A percentile compares a stretch with the other conserved stretches of the same genome.
Evolutionary conservation across 1,140 invertebrate species (phyloP).

Genomic region (Berghia stephanieae): DNA sequence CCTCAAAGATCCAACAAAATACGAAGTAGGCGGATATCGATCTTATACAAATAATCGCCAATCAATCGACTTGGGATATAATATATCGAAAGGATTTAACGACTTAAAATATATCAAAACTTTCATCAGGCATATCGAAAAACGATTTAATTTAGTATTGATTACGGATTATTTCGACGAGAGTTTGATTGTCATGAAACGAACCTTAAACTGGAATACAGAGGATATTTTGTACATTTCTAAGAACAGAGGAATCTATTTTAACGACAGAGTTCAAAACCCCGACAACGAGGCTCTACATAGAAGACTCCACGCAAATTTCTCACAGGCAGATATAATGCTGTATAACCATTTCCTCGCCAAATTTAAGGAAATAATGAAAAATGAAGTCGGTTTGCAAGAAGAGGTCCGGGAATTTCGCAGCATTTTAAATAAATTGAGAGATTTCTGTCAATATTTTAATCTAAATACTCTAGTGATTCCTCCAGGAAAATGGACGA

Average conservation of each 20-base stretch:
- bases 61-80: conserved; percentile 21
- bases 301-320: neutral
- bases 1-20: neutral
- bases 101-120: neutral
- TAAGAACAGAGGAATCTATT: neutral
- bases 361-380: neutral
- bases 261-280: too few relatives aligned
- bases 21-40: neutral
- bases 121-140: conserved; percentile 29
- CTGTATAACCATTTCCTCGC: conserved; percentile 19
- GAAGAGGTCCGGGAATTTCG: conserved; percentile 24
- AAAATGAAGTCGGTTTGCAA: neutral
- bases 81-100: neutral
- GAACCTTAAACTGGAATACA: conserved; percentile 37
- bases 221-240: conserved; percentile 42
- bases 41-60: conserved; percentile 28
- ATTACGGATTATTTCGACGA: conserved; percentile 44
- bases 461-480: neutral
- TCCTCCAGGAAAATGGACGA: conserved; percentile 11
- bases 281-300: neutral
- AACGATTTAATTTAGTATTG: conserved; percentile 38
- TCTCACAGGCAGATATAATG: conserved; percentile 12
- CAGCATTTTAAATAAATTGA: neutral
- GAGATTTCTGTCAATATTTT: neutral
- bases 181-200: conserved; percentile 39